A percentile compares a stretch with the other conserved stretches of the same genome.
Conservation (phyloP, 2,113 vertebrate species). For the Edolisoma coerulescens region DNA sequence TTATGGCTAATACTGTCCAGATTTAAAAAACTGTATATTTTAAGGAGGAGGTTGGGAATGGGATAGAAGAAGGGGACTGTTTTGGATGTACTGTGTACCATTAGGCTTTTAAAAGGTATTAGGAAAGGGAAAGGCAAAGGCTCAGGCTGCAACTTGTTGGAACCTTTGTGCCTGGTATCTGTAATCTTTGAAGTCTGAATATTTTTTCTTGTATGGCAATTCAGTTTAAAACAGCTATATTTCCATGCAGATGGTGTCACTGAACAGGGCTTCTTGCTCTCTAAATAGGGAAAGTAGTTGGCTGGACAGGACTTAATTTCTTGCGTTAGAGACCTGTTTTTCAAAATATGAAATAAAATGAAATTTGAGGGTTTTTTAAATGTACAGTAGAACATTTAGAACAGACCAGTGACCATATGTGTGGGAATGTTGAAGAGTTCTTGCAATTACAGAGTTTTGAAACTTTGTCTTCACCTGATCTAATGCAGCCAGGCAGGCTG, state of each 20-base stretch:
- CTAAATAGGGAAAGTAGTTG: neutral
- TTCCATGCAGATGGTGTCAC: neutral
- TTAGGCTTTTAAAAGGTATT: neutral
- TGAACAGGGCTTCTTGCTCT: neutral
- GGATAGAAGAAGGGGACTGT: neutral
- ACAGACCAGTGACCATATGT: fast-evolving
- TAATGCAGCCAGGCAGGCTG: neutral
- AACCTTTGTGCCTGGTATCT: neutral
- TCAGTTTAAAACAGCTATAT: neutral
- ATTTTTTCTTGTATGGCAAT: neutral
- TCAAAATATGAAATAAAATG: neutral
- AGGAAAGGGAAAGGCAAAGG: neutral
- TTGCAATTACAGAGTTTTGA: neutral
- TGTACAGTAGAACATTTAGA: too few species aligned
- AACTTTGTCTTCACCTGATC: neutral
- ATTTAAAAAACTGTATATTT: neutral
- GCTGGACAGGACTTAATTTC: neutral
- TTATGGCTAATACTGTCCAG: neutral
- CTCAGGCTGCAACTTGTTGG: neutral
- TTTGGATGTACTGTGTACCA: neutral
- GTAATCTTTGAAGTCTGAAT: neutral
- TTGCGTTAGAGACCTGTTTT: neutral
- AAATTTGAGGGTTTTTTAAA: neutral
- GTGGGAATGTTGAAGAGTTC: neutral
- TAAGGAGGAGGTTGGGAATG: neutral